phyloP scores from a whole-genome alignment of 2,888 invertebrate species.

The Lasius platythorax region DNA sequence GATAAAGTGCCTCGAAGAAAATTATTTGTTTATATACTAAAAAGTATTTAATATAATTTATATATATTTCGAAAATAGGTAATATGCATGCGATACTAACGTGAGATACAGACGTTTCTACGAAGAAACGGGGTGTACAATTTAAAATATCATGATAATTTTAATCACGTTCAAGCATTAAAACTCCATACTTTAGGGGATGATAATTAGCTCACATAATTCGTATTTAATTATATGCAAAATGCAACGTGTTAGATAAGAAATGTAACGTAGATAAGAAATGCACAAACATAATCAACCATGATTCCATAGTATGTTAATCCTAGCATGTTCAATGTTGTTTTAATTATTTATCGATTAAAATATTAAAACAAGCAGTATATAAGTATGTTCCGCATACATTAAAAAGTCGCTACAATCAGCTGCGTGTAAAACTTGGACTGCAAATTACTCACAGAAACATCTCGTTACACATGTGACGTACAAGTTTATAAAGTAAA shows the following conservation, averaged over 20 bases:
- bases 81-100: not conserved
- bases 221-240: constrained; percentile 1
- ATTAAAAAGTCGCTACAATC: not conserved
- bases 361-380: constrained; percentile 31
- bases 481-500: constrained; percentile 15
- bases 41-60: not conserved
- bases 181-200: not conserved
- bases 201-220: not conserved
- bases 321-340: constrained; percentile 4
- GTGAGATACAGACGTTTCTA: not conserved
- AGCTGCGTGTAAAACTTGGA: not conserved
- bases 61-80: not conserved
- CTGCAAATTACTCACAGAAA: constrained; percentile 16
- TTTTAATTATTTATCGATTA: constrained; percentile 44
- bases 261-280: constrained; percentile 27
- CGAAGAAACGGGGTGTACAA: not conserved
- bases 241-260: not conserved
- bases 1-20: constrained; percentile 37
- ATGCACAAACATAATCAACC: constrained; percentile 16
- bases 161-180: not conserved
- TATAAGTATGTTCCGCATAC: not conserved
- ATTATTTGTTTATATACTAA: constrained; percentile 20
- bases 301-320: constrained; percentile 3
- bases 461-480: not conserved
- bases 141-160: constrained; percentile 22